These are phyloP conservation scores for Sibirionetta formosa DNA, from an alignment of 2,797 vertebrate species.

Conservation along the genomic window DNA sequence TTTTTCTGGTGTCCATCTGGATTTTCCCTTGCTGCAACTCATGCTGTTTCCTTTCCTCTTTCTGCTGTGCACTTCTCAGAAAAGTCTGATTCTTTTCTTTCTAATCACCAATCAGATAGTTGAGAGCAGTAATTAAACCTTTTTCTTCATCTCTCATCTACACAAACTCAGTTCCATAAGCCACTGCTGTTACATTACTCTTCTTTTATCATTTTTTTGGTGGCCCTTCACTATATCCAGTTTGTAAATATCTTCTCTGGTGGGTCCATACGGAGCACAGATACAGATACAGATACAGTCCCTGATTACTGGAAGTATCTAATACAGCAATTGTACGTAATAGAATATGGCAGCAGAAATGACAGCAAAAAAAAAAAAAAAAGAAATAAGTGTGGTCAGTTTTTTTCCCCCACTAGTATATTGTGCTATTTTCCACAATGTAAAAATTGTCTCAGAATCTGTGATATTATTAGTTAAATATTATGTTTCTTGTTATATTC, in stretches of 20 bases:
- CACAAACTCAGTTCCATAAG: not conserved
- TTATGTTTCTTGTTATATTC: not conserved
- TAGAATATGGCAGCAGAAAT: not conserved
- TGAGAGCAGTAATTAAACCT: not conserved
- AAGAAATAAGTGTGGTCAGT: accelerated
- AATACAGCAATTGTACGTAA: not conserved
- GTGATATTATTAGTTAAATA: not conserved
- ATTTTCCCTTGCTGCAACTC: not conserved
- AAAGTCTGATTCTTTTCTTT: not conserved
- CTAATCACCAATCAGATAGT: not conserved
- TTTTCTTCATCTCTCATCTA: not conserved
- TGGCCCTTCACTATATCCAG: not conserved
- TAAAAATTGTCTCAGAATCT: not conserved
- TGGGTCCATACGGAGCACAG: not conserved
- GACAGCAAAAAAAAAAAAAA: not conserved
- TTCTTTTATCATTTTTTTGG: not conserved
- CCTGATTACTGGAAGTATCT: not conserved
- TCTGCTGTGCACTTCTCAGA: not conserved
- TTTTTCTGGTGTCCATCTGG: not conserved
- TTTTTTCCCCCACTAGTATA: not conserved
- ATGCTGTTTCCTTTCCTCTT: not conserved
- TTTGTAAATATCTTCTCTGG: not conserved
- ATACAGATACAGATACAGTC: too few species aligned
- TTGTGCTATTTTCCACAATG: not conserved
- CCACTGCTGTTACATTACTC: not conserved